These are phyloP conservation scores for Paradisaea rubra DNA, from an alignment of 2,113 vertebrate genomes.

Conservation along the genomic window DNA sequence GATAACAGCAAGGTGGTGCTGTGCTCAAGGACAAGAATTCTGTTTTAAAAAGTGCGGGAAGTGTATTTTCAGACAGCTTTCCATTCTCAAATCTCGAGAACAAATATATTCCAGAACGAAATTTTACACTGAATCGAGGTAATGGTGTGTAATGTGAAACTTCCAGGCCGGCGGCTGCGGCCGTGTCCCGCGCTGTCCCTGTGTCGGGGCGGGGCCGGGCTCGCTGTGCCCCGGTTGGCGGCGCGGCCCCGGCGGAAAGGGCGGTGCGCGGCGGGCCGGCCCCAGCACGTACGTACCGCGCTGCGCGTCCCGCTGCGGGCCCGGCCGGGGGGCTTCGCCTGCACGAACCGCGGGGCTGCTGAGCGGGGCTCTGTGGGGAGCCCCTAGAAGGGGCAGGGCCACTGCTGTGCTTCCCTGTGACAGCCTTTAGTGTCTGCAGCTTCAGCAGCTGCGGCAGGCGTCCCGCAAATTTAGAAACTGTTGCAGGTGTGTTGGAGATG, in stretches of 20 bases:
- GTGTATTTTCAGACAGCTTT: accelerated
- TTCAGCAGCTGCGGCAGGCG: not conserved
- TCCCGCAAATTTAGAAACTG: accelerated
- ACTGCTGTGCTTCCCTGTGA: accelerated
- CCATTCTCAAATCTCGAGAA: not conserved
- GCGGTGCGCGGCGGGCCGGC: not conserved
- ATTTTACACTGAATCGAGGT: too few relatives aligned
- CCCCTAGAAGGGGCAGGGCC: accelerated
- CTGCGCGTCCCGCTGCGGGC: accelerated
- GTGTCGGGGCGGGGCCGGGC: not conserved
- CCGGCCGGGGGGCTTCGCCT: too few relatives aligned
- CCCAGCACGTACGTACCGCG: accelerated
- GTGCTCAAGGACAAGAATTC: not conserved
- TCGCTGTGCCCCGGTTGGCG: not conserved
- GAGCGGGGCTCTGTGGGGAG: accelerated
- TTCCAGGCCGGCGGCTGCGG: accelerated
- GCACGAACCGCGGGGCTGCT: accelerated
- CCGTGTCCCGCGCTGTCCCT: accelerated
- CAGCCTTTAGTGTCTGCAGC: accelerated
- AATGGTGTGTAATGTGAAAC: accelerated
- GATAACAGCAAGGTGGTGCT: not conserved
- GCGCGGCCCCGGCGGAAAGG: not conserved
- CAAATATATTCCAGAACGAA: accelerated
- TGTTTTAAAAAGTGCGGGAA: accelerated
- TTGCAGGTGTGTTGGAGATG: accelerated